phyloP scores from a whole-genome alignment of 2,113 vertebrate genomes.

The Rhea americana region DNA sequence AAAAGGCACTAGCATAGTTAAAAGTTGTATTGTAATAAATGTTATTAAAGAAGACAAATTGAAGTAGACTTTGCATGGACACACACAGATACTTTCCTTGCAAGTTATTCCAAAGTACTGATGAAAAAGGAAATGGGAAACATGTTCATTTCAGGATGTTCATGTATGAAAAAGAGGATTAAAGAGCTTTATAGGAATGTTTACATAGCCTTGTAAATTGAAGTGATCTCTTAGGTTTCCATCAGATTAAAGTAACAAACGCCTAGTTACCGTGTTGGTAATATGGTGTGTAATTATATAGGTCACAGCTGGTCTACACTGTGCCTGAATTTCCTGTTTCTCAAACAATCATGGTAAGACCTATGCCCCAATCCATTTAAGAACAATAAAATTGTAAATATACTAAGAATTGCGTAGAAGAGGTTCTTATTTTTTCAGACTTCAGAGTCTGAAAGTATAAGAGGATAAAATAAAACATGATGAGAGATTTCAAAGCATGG shows the following conservation, averaged over 20 bases:
- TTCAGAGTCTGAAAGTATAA: not conserved
- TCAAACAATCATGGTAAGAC: not conserved
- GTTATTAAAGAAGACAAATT: not conserved
- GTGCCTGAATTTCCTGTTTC: not conserved
- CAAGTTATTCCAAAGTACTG: not conserved
- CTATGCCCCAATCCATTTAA: not conserved
- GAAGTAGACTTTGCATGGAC: not conserved
- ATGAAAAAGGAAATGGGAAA: not conserved
- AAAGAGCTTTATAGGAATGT: not conserved
- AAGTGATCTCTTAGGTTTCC: not conserved
- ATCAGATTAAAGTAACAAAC: not conserved
- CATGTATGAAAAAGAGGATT: not conserved
- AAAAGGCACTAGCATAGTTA: not conserved
- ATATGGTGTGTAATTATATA: not conserved
- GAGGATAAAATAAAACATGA: not conserved
- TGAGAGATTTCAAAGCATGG: not conserved
- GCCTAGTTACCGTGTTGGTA: not conserved
- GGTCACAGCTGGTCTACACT: not conserved
- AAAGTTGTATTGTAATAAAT: not conserved
- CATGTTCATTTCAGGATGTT: not conserved
- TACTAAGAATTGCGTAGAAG: not conserved
- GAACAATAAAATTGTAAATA: not conserved
- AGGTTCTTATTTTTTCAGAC: not conserved
- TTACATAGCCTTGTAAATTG: not conserved
- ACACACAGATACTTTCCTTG: not conserved